Base-by-base conservation (phyloP, 2,888 invertebrate species). In the Tinea semifulvella region DNA sequence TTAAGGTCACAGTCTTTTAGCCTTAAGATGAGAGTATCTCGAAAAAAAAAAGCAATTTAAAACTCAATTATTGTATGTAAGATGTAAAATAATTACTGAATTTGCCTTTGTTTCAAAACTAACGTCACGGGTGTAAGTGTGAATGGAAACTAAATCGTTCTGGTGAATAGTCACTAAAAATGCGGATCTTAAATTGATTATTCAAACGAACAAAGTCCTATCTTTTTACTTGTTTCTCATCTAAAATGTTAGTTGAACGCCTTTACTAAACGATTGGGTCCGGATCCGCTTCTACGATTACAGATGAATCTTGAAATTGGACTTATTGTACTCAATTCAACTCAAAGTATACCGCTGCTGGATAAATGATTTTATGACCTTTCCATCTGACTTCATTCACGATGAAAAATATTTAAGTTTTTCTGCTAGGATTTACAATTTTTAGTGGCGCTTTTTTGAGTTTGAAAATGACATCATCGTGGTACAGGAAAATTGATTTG, bases 201-300 rank as follows among this genome's bases (percentile, higher is more conserved):
- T 38, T 13, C 11, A 14, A 31, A 31, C 31, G 31, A 11, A 31
- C 11, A 31, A 31, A 14, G 8, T 31, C 11, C 7, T 13, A 31
- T 14, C 13, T 31, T 31, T 31, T 31, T 31, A 31, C 31, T n/a
- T 26, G n/a, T 7, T 31, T 5, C 4, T 11, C 31, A 31, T 38
- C 7, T 14, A 14, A 40, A 40, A 40, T 40, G 19, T 2, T 40
- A 18, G 22, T 11, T 55, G 52, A 56, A 56, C 60, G 61, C 68
- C 67, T 65, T 66, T 64, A 60, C 65, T 62, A 63, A 65, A 55
- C 66, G 60, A 74, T 76, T 71, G 49, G 72, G 53, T 52, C 53
- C 67, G 65, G 40, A 11, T 5, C 22, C 36, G 36, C 17, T 36
- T 18, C 8, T 36, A 8, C 31, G 31, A 8, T 31, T 31, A 31